These are phyloP conservation scores for Orthosia cruda DNA, from an alignment of 2,888 invertebrate species.

Conservation along the genomic window DNA sequence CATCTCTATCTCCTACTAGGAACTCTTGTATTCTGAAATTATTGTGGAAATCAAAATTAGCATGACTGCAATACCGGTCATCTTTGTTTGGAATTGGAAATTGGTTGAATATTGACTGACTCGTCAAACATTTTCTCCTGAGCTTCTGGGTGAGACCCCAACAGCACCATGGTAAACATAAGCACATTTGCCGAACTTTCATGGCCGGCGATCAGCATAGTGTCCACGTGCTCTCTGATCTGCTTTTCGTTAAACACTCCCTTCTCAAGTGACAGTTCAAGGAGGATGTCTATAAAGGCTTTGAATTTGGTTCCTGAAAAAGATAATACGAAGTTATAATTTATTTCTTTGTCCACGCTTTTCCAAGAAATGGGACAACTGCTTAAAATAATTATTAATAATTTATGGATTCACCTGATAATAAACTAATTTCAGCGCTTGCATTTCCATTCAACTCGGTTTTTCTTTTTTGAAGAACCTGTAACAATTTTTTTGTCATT, in stretches of 20 bases:
- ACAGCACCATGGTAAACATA: slow-evolving; percentile 83
- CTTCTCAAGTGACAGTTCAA: slow-evolving; percentile 87
- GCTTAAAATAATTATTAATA: not conserved
- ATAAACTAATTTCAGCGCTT: slow-evolving; percentile 66
- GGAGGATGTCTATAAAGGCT: slow-evolving; percentile 90
- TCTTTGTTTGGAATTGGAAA: too few species aligned
- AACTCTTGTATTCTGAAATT: too few species aligned
- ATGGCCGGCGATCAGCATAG: slow-evolving; percentile 91
- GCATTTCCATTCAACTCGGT: slow-evolving; percentile 73
- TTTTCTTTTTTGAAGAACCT: slow-evolving; percentile 81
- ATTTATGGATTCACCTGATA: slow-evolving; percentile 64
- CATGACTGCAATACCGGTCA: too few species aligned
- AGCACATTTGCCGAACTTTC: slow-evolving; percentile 88
- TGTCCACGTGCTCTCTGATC: slow-evolving; percentile 91
- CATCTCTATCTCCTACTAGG: too few species aligned
- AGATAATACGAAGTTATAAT: not conserved
- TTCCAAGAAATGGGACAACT: too few species aligned
- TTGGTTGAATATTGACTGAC: slow-evolving; percentile 70
- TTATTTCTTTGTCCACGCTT: too few species aligned
- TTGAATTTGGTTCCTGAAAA: slow-evolving; percentile 82
- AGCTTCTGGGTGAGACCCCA: slow-evolving; percentile 85
- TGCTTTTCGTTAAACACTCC: slow-evolving; percentile 88
- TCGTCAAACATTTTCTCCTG: slow-evolving; percentile 82
- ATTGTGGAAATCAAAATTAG: too few species aligned
- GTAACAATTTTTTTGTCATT: slow-evolving; percentile 23